Evolutionary conservation across 1,140 invertebrate species (phyloP), one percentile per base, ranked within the genome.

Genomic region (Brachionus rotundiformis): DNA sequence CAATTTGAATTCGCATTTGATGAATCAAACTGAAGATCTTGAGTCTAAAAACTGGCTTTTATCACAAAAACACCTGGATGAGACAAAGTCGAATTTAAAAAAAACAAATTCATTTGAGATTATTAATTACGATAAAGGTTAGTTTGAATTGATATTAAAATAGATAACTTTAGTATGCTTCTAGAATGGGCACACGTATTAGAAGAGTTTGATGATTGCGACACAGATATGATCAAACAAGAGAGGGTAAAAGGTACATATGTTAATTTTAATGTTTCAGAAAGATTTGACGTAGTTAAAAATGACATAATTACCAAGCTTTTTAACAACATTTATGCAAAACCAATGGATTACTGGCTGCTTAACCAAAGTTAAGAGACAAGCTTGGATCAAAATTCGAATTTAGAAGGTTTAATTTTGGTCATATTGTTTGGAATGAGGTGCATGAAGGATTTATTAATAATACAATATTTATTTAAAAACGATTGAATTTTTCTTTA

Each of bases 321-420:
- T 54, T 54, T 54, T 19, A 54, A 54, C 23, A 19, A 54, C 19
- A 54, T 54, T 19, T 54, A 54, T 54, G 47, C 47, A 4, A 54
- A 54, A 19, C 47, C 47, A 54, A 54, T 54, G 8, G 47, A 19
- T 25, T 54, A 19, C 19, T 54, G 47, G 47, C 8, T 54, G 6
- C 16, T 54, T 19, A 54, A 54, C 23, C 47, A 54, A 54, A 19
- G 47, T 25, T 54, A 54, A 54, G 16, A 19, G 3, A 19, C 19
- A 54, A 25, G 47, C 47, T 54, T 54, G 47, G 19, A 19, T 54
- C 47, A 65, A 65, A 33, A 65, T 65, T 65, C 61, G 61, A 65
- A 65, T 65, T 65, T 29, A 65, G 61, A 65, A 13, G 61, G 31
- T 65, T 65, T 65, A 65, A 65, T 65, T 65, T 65, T 65, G 61